Evolutionary conservation across 2,888 invertebrate species (phyloP), one percentile per base, ranked within the genome.

Genomic region (Epinotia nisella): DNA sequence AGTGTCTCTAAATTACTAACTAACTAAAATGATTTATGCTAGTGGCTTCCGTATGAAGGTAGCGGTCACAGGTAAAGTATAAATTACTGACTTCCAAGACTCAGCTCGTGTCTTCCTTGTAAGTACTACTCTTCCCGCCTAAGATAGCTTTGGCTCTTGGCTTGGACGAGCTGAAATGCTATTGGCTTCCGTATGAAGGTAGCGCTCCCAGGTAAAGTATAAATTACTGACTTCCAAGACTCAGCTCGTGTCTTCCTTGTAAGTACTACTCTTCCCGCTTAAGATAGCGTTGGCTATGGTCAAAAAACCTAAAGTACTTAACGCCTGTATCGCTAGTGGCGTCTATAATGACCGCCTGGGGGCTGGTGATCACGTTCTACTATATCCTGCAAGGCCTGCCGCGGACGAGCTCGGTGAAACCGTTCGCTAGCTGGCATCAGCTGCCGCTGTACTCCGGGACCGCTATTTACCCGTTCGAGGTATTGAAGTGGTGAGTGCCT

Each of bases 391-490:
- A 96, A 93, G 96, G 96, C 82, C 91, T 98, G 75, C 97, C 97
- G 0, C 94, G 94, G 70, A 95, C 95, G 1, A 92, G 94, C 66
- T 93, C 94, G 9, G 95, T 97, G 1, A 94, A 95, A 71, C 94
- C 95, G 9, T 96, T 96, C 80, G 95, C 96, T 11, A 92, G 94
- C 21, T 96, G 96, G 96, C 91, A 95, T 74, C 95, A 96, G 77
- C 85, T 98, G 73, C 98, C 99, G 0, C 92, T 99, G 29, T 99
- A 97, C 89, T 98, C 99, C 91, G 98, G 99, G 29, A 98, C 98
- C 0, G 98, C 98, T 29, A 97, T 99, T 81, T 99, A 98, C 90
- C 98, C 99, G 2, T 99, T 99, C 90, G 99, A 99, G 94, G 98
- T 71, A 98, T 99, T 81, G 97, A 97, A 80, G 96, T 97, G 90